Evolutionary conservation across 1,140 invertebrate species (phyloP).

Genomic region (Eurosta solidaginis): DNA sequence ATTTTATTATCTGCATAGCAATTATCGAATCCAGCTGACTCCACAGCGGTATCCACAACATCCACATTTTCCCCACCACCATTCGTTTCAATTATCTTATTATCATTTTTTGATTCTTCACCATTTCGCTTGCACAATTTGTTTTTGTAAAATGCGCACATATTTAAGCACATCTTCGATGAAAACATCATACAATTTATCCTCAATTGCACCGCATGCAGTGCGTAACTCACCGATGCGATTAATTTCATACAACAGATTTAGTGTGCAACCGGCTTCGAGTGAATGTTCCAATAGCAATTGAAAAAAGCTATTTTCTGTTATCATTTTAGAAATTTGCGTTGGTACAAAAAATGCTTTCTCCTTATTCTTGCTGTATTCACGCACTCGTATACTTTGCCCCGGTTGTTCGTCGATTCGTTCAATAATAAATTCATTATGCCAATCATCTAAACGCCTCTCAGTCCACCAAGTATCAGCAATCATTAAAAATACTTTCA

Average conservation of each 20-base stretch:
- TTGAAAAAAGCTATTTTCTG: conserved; percentile 39
- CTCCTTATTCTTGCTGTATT: conserved; percentile 35
- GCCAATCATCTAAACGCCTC: conserved; percentile 45
- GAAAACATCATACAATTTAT: conserved; percentile 40
- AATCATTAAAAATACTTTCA: conserved; percentile 46
- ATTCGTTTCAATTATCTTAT: background rate
- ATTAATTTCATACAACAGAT: conserved; percentile 45
- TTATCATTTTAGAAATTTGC: conserved; percentile 33
- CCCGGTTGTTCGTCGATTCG: conserved; percentile 3
- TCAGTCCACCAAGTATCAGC: conserved; percentile 52
- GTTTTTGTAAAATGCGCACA: conserved; percentile 28
- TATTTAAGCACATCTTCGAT: conserved; percentile 34
- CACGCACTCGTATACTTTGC: conserved; percentile 30
- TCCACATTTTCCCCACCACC: background rate
- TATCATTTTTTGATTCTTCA: background rate
- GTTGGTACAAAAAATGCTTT: conserved; percentile 33
- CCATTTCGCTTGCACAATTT: background rate
- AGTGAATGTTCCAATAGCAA: conserved; percentile 44
- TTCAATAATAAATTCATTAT: conserved; percentile 50
- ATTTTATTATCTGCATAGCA: background rate
- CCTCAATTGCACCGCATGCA: conserved; percentile 31
- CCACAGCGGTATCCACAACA: background rate
- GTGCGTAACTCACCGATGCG: conserved; percentile 43
- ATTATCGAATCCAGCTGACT: background rate
- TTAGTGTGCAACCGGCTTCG: conserved; percentile 48